A percentile compares a stretch with the other conserved stretches of the same genome.
phyloP scores from a whole-genome alignment of 1,140 invertebrate genomes.

The Drosophila repletoides region DNA sequence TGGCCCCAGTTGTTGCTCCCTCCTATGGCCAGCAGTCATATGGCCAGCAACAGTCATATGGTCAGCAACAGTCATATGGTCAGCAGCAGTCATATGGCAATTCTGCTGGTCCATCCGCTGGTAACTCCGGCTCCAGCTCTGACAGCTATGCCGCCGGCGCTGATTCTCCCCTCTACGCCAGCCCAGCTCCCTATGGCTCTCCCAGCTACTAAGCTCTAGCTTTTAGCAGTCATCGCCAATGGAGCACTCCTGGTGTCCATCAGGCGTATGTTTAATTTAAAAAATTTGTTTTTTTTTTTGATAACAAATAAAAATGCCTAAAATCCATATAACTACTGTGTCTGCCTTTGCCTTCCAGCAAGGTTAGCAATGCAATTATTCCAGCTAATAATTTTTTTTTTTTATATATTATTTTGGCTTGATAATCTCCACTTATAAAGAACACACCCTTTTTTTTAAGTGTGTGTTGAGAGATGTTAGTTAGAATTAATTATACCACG shows the following conservation, averaged over 20 bases:
- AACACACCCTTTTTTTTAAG: no score
- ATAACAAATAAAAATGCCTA: slow-evolving; percentile 59
- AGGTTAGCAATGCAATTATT: not conserved
- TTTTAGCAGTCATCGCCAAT: not conserved
- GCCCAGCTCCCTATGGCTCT: slow-evolving; percentile 60
- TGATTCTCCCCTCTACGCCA: slow-evolving; percentile 61
- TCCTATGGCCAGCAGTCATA: slow-evolving; percentile 48
- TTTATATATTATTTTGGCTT: no score
- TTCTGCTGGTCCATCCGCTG: slow-evolving; percentile 37
- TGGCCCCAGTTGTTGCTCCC: slow-evolving; percentile 71
- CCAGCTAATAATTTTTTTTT: no score
- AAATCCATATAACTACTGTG: slow-evolving; percentile 10
- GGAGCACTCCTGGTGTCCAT: slow-evolving; percentile 13
- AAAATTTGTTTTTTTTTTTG: slow-evolving; percentile 51
- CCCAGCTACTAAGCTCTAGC: slow-evolving; percentile 50
- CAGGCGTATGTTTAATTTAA: slow-evolving; percentile 50
- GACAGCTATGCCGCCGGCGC: slow-evolving; percentile 52
- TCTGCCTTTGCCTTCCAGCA: not conserved
- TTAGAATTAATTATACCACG: no score
- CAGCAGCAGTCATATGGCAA: slow-evolving; percentile 41
- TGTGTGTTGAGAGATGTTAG: no score
- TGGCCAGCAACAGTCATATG: slow-evolving; percentile 48
- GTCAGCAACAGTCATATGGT: slow-evolving; percentile 32
- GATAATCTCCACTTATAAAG: no score
- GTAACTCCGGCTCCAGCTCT: slow-evolving; percentile 22